A percentile compares a stretch with the other conserved stretches of the same genome.
Evolutionary conservation across 2,797 vertebrate species (phyloP).

Genomic region (Sebastes nivosus): DNA sequence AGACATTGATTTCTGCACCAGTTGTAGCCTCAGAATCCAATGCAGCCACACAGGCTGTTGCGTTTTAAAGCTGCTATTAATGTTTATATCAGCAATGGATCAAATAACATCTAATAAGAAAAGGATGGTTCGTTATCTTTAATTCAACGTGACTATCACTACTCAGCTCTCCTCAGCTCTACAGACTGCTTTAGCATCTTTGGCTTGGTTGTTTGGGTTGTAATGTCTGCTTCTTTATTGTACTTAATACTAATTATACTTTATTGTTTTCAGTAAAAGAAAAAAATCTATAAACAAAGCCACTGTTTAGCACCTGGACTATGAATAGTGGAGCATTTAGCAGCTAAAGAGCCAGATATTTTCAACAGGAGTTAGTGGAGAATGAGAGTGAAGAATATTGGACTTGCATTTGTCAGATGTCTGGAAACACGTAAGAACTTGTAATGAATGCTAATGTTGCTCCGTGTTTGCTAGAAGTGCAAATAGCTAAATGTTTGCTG

Average conservation of each 20-base stretch:
- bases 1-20: background rate
- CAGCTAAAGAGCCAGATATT: too few species aligned
- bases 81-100: background rate
- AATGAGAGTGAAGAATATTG: background rate
- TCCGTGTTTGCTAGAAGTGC: background rate
- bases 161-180: background rate
- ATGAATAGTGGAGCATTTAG: too few species aligned
- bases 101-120: background rate
- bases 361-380: background rate
- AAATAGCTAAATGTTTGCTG: too few species aligned
- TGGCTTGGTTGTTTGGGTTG: background rate
- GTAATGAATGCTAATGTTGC: background rate
- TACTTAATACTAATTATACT: background rate
- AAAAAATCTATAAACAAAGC: background rate
- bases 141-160: background rate
- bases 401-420: rapidly evolving
- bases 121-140: background rate
- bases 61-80: background rate
- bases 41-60: background rate
- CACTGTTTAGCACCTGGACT: rapidly evolving
- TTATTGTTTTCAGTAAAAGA: background rate
- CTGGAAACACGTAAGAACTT: rapidly evolving
- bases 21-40: background rate
- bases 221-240: background rate
- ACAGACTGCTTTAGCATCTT: background rate